Evolutionary conservation across 1,140 invertebrate species (phyloP).

Genomic region (Temnothorax longispinosus): DNA sequence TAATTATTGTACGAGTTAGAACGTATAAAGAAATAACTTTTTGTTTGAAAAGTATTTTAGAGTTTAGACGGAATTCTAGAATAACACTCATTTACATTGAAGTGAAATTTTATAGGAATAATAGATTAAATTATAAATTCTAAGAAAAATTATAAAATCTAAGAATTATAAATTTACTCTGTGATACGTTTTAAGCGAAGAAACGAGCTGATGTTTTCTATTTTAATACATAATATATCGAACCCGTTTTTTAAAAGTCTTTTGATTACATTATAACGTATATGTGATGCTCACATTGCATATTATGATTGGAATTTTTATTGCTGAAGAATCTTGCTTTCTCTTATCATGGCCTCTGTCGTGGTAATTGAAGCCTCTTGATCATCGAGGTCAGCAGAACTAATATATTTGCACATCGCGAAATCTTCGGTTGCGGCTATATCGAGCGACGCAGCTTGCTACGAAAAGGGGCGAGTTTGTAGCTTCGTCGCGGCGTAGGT

Average conservation of each 20-base stretch:
- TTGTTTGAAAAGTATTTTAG: too few species aligned
- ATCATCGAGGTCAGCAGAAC: slow-evolving; percentile 26
- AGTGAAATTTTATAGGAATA: too few species aligned
- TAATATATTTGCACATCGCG: slow-evolving; percentile 50
- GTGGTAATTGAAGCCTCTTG: background rate
- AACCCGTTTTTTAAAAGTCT: background rate
- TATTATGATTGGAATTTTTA: background rate
- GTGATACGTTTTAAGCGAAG: too few species aligned
- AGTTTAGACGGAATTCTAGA: too few species aligned
- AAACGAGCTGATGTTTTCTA: background rate
- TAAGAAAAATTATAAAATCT: too few species aligned
- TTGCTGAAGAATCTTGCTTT: background rate
- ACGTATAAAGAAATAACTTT: too few species aligned
- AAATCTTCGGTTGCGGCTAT: slow-evolving; percentile 45
- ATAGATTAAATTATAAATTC: too few species aligned
- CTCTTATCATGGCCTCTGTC: background rate
- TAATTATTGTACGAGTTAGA: background rate
- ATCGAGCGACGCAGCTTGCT: slow-evolving; percentile 59
- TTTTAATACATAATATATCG: background rate
- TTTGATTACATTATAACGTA: background rate
- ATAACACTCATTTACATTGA: too few species aligned
- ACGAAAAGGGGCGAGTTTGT: slow-evolving; percentile 67
- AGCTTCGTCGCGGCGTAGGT: slow-evolving; percentile 73
- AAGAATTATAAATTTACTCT: too few species aligned
- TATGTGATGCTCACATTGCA: background rate